Base-by-base conservation (phyloP, 2,888 invertebrate species). In the Mythimna impura region DNA sequence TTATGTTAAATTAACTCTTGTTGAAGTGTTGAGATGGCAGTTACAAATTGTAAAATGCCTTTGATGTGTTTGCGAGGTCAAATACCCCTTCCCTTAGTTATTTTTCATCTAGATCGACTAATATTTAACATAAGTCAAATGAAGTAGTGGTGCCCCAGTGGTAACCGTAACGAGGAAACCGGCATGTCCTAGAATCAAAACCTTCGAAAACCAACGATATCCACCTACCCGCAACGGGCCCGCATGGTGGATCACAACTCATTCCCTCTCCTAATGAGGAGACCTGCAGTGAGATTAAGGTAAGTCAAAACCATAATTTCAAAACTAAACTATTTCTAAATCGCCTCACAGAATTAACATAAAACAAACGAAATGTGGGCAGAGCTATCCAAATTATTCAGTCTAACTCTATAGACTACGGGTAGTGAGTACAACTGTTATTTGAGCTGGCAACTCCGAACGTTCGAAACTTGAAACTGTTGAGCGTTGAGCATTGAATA, bases 381-480 rank as follows among this genome's bases (percentile, higher is more conserved):
- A 65, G 54, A 68, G n/a, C 63, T 22, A 71, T 36, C 30, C 62
- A 70, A 80, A 80, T 85, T 84, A 86, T 86, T 84, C 76, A 71
- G 73, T 69, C 63, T 58, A 71, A 78, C 73, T 68, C 58, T 72
- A 70, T 43, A 74, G 66, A 61, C 65, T 64, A 73, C 36, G 74
- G 57, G 58, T 61, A 73, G 69, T 68, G 68, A 64, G 67, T 65
- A 61, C 57, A 54, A 76, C 71, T 66, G 67, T 84, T 83, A 87
- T 87, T 84, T 87, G 82, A 79, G 66, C 81, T 85, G 78, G 80
- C 78, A 86, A 85, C 81, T 85, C 72, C 65, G 34, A 66, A 66
- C 61, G 78, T 76, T 81, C 76, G 58, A 67, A 83, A 85, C 78
- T 85, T 78, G 75, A 76, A 78, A 77, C 78, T 74, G 76, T 72